Percentiles rank a stretch among this genome's conserved stretches.
phyloP scores from a whole-genome alignment of 2,797 vertebrate genomes.

The Myripristis murdjan region DNA sequence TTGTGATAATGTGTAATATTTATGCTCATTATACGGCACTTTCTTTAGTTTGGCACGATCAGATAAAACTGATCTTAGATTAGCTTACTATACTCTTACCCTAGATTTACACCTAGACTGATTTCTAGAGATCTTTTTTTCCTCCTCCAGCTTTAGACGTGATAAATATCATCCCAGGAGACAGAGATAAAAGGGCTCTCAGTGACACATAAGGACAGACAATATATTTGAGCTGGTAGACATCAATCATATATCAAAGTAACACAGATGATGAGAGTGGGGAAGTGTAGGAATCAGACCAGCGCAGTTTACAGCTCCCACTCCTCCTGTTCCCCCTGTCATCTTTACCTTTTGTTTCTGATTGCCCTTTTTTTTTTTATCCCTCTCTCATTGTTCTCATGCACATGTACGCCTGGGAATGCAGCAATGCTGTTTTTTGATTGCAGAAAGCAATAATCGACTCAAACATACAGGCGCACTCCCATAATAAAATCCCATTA shows the following conservation, averaged over 20 bases:
- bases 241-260: conserved; percentile 58
- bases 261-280: conserved; percentile 31
- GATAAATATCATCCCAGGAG: conserved; percentile 47
- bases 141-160: conserved; percentile 30
- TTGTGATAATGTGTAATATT: not conserved
- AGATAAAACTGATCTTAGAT: conserved; percentile 43
- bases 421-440: conserved; percentile 15
- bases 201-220: conserved; percentile 57
- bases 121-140: conserved; percentile 31
- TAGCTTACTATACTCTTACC: conserved; percentile 47
- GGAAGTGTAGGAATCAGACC: conserved; percentile 27
- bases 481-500: not conserved
- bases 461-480: not conserved
- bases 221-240: conserved; percentile 55
- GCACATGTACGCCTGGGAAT: conserved; percentile 13
- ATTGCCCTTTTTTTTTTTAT: conserved; percentile 20
- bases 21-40: no score
- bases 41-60: no score
- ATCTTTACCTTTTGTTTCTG: not conserved
- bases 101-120: conserved; percentile 37
- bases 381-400: conserved; percentile 7
- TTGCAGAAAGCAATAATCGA: conserved; percentile 4
- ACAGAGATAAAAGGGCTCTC: conserved; percentile 48
- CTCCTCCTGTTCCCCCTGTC: conserved; percentile 16
- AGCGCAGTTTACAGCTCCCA: conserved; percentile 19